Percentiles rank a stretch among this genome's conserved stretches.
Evolutionary conservation across 2,797 vertebrate genomes (phyloP).

Genomic region (Coracias cyanogaster): DNA sequence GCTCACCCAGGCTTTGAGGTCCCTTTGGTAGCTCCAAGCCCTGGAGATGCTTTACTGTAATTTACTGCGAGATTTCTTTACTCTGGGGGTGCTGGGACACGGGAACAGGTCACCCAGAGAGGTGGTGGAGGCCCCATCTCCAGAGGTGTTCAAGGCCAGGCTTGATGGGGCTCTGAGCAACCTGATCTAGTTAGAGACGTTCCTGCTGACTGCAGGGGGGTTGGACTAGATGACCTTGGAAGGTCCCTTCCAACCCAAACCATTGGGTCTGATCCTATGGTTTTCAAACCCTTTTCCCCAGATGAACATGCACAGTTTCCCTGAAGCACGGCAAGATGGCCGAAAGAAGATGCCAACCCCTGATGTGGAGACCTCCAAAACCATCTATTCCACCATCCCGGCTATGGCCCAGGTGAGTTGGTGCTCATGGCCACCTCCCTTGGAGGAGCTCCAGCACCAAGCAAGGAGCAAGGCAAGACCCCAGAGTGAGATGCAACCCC

Average conservation of each 20-base stretch:
- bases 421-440: accelerated
- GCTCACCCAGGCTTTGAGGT: background rate
- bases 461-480: background rate
- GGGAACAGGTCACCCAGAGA: no score
- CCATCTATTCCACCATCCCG: background rate
- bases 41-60: no score
- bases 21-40: background rate
- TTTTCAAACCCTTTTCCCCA: background rate
- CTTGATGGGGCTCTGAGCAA: no score
- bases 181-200: no score
- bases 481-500: accelerated
- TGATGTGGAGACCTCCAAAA: accelerated
- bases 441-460: background rate
- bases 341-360: accelerated
- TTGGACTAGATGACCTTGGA: no score
- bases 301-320: accelerated
- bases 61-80: no score
- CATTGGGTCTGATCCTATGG: background rate
- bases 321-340: accelerated
- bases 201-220: no score
- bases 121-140: no score
- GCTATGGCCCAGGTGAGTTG: background rate
- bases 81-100: no score
- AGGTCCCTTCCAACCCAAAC: no score
- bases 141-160: no score